phyloP scores from a whole-genome alignment of 53 echinoderm and acorn worm species.

The Paelopatides confundens region DNA sequence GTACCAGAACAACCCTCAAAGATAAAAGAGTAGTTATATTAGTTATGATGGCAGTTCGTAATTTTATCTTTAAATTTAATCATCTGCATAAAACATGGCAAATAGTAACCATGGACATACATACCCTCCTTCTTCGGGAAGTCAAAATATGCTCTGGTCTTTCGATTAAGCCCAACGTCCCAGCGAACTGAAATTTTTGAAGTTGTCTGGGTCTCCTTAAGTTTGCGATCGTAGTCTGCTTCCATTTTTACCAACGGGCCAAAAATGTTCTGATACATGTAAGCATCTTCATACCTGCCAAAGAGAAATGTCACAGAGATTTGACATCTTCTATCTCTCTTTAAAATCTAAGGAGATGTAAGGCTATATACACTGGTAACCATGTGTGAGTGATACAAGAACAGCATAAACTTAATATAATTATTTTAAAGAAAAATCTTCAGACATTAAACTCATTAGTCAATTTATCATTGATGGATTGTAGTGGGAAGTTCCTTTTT shows the following conservation, averaged over 20 bases:
- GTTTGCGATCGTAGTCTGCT: slow-evolving; percentile 93
- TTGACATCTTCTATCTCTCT: not conserved
- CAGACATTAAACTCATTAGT: too few species aligned
- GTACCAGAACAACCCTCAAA: too few species aligned
- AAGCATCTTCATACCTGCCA: slow-evolving; percentile 95
- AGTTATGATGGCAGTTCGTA: too few species aligned
- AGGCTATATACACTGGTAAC: not conserved
- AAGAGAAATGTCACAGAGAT: not conserved
- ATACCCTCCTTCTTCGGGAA: slow-evolving; percentile 96
- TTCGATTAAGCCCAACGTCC: slow-evolving; percentile 98
- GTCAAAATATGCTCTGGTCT: slow-evolving; percentile 91
- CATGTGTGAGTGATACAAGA: too few species aligned
- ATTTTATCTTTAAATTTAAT: too few species aligned
- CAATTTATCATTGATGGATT: too few species aligned
- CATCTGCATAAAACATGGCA: too few species aligned
- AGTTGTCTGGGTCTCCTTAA: slow-evolving; percentile 97
- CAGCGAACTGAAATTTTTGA: slow-evolving; percentile 92
- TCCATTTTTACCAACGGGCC: slow-evolving; percentile 98
- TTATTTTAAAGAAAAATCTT: too few species aligned
- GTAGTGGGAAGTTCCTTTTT: too few species aligned
- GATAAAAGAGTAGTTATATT: too few species aligned
- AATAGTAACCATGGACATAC: too few species aligned
- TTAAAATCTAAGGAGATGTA: not conserved
- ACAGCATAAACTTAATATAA: too few species aligned
- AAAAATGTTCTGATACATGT: slow-evolving; percentile 99